phyloP scores from a whole-genome alignment of 2,113 vertebrate species.

The Misgurnus anguillicaudatus region DNA sequence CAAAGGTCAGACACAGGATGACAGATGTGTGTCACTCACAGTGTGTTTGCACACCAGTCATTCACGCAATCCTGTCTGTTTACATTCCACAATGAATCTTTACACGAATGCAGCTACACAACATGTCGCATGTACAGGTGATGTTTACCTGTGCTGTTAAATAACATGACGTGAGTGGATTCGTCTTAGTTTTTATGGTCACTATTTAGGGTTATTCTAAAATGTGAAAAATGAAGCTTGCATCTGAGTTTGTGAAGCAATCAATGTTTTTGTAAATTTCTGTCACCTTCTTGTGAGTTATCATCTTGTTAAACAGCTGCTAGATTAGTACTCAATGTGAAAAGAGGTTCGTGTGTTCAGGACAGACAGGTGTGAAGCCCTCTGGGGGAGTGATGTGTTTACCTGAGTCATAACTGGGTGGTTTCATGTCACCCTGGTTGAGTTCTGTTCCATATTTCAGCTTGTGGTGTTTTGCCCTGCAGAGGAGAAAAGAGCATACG shows the following conservation, averaged over 20 bases:
- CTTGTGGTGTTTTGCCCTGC: constrained; percentile 97
- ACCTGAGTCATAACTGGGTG: constrained; percentile 98
- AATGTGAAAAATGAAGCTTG: too few species aligned
- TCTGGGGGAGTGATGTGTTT: constrained; percentile 64
- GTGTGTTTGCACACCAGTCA: background rate
- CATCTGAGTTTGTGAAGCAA: background rate
- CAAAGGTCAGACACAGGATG: constrained; percentile 56
- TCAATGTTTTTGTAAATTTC: background rate
- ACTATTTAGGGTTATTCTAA: too few species aligned
- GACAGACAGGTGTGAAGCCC: background rate
- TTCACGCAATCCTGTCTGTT: background rate
- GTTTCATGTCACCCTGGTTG: constrained; percentile 98
- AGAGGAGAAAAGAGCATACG: constrained; percentile 29
- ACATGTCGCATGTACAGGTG: too few species aligned
- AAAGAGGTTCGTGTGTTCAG: background rate
- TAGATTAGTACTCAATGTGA: background rate
- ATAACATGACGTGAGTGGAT: too few species aligned
- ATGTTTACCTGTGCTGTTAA: too few species aligned
- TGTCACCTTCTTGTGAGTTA: too few species aligned
- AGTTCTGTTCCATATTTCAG: constrained; percentile 98
- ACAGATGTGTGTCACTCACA: background rate
- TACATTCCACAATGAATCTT: background rate
- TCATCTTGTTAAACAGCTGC: background rate
- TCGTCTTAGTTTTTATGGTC: too few species aligned
- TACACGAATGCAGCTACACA: too few species aligned